A percentile compares a stretch with the other conserved stretches of the same genome.
Conservation (phyloP, 2,797 vertebrate genomes). For the Catamblyrhynchus diadema region DNA sequence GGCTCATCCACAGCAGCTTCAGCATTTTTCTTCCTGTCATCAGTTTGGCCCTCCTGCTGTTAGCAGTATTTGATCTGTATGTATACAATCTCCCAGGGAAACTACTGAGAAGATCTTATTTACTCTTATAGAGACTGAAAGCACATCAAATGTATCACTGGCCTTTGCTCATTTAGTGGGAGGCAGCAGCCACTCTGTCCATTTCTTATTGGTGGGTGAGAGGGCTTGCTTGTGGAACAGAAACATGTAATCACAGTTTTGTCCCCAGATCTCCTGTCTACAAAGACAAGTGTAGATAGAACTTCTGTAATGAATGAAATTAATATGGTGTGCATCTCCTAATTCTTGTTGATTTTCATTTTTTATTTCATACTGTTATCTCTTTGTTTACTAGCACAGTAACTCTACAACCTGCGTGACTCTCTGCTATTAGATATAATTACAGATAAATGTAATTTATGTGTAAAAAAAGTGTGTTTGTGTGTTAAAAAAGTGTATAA, state of each 20-base stretch:
- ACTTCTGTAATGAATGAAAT: neutral
- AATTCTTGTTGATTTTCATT: neutral
- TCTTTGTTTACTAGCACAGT: neutral
- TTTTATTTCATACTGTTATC: neutral
- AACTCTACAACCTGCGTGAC: neutral
- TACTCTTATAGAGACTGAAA: neutral
- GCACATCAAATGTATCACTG: neutral
- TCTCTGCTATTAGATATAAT: neutral
- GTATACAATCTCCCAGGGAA: neutral
- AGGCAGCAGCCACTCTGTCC: neutral
- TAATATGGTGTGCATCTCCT: neutral
- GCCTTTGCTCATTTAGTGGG: neutral
- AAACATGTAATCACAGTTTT: neutral
- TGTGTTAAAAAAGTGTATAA: neutral
- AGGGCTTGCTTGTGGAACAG: neutral
- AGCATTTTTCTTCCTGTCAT: neutral
- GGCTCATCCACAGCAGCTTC: neutral
- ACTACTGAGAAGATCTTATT: neutral
- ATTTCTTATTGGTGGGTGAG: neutral
- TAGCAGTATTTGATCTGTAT: neutral
- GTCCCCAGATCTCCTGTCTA: neutral
- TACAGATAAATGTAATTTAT: neutral
- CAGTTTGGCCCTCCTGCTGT: neutral
- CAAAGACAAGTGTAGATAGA: neutral
- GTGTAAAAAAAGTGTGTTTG: neutral